phyloP scores from a whole-genome alignment of 2,888 invertebrate species.

The Tetragonula carbonaria region DNA sequence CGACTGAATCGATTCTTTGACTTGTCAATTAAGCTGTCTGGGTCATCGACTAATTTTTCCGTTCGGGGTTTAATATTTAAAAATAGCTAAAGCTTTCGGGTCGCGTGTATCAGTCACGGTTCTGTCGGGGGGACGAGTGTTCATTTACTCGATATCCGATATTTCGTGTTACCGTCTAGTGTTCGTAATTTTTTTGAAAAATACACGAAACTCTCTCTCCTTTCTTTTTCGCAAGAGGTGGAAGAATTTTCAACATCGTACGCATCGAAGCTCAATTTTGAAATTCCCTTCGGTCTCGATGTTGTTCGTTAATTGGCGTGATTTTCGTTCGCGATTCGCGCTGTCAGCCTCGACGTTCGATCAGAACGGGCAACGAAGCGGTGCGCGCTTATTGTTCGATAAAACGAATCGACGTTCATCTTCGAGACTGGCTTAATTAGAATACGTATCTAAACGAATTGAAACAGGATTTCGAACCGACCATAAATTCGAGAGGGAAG shows the following conservation, averaged over 20 bases:
- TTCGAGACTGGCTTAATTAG: slow-evolving; percentile 66
- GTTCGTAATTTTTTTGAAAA: background rate
- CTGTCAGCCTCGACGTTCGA: slow-evolving; percentile 22
- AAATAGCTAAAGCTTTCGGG: background rate
- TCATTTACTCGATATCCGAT: slow-evolving; percentile 4
- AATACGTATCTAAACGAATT: slow-evolving; percentile 64
- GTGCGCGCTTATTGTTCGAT: slow-evolving; percentile 23
- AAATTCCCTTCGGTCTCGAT: background rate
- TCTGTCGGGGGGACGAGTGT: background rate
- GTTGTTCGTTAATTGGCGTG: slow-evolving; percentile 28
- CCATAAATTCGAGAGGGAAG: slow-evolving; percentile 8
- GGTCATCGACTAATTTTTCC: background rate
- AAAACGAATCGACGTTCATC: slow-evolving; percentile 36
- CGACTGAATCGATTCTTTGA: background rate
- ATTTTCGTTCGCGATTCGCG: slow-evolving; percentile 24
- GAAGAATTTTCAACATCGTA: background rate
- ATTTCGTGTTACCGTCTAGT: background rate
- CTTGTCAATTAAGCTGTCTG: slow-evolving; percentile 7
- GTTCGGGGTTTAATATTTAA: background rate
- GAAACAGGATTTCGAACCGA: slow-evolving; percentile 21
- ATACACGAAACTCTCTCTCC: background rate
- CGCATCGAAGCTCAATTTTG: slow-evolving; percentile 5
- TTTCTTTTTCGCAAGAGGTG: background rate
- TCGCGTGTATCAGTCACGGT: background rate
- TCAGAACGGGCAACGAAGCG: background rate